Conservation (phyloP, 2,888 invertebrate genomes). For the Hypomecis punctinalis region DNA sequence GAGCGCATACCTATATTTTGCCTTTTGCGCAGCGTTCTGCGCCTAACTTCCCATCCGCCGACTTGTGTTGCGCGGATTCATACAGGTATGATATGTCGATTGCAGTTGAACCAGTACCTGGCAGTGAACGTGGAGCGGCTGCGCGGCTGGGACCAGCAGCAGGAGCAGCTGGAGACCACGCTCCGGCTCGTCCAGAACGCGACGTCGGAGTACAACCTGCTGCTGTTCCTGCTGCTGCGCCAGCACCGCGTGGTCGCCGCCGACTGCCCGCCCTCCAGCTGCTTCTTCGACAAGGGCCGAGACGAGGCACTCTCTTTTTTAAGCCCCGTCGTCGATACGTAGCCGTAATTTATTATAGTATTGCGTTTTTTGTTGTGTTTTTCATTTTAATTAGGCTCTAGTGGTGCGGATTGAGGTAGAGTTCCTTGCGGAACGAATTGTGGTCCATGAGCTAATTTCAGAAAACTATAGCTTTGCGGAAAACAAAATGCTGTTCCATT, state of each 20-base stretch:
- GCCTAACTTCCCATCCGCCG: too few relatives aligned
- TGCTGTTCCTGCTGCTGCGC: slow-evolving; percentile 67
- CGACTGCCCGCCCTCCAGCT: slow-evolving; percentile 46
- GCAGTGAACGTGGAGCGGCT: slow-evolving; percentile 60
- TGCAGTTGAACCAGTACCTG: slow-evolving; percentile 50
- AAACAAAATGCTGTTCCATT: too few relatives aligned
- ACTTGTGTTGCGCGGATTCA: too few relatives aligned
- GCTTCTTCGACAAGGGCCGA: slow-evolving; percentile 56
- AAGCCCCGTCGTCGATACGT: slow-evolving; percentile 30
- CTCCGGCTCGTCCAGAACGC: slow-evolving; percentile 67
- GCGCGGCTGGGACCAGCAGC: slow-evolving; percentile 64
- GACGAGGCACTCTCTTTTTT: slow-evolving; percentile 51
- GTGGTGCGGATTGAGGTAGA: too few relatives aligned
- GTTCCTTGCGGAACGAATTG: too few relatives aligned
- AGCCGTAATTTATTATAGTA: slow-evolving; percentile 22
- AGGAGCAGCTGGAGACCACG: slow-evolving; percentile 65
- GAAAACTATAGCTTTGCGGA: too few relatives aligned
- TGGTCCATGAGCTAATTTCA: too few relatives aligned
- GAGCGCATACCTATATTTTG: too few relatives aligned
- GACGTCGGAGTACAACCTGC: slow-evolving; percentile 71
- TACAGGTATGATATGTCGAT: neutral
- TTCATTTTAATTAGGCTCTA: neutral
- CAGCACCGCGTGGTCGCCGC: slow-evolving; percentile 57
- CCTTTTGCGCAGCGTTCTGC: too few relatives aligned
- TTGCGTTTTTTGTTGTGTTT: slow-evolving; percentile 9